Percentiles rank a stretch among this genome's conserved stretches.
phyloP scores from a whole-genome alignment of 1,140 invertebrate species.

The Centruroides sculpturatus region DNA sequence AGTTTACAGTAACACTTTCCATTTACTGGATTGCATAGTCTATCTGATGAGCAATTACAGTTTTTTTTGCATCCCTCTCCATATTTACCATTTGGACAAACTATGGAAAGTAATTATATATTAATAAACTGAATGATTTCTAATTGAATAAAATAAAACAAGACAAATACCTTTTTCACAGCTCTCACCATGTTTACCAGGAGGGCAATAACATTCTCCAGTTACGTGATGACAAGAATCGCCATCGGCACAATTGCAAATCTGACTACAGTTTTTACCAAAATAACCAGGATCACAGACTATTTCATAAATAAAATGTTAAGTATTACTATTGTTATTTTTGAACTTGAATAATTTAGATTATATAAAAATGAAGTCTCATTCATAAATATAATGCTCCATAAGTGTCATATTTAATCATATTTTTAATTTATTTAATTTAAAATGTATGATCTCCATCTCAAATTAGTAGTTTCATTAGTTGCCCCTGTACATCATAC shows the following conservation, averaged over 20 bases:
- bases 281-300: slow-evolving; percentile 36
- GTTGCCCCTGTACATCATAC: too few species aligned
- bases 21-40: slow-evolving; percentile 45
- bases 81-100: slow-evolving; percentile 16
- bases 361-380: not conserved
- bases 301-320: not conserved
- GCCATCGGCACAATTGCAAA: slow-evolving; percentile 49
- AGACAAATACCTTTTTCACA: slow-evolving; percentile 44
- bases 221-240: slow-evolving; percentile 64
- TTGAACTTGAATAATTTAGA: not conserved
- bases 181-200: slow-evolving; percentile 61
- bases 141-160: not conserved
- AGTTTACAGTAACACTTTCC: slow-evolving; percentile 61
- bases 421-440: too few species aligned
- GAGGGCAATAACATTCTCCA: slow-evolving; percentile 69
- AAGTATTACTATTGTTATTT: not conserved
- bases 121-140: not conserved
- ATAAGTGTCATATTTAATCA: too few species aligned
- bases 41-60: slow-evolving; percentile 15
- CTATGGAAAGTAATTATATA: not conserved
- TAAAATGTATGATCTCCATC: too few species aligned
- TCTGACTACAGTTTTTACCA: slow-evolving; percentile 51
- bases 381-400: slow-evolving; percentile 18
- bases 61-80: slow-evolving; percentile 11
- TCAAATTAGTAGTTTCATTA: too few species aligned